These are phyloP conservation scores for Sebastes elongatus DNA, from an alignment of 2,797 vertebrate genomes.

Conservation along the genomic window DNA sequence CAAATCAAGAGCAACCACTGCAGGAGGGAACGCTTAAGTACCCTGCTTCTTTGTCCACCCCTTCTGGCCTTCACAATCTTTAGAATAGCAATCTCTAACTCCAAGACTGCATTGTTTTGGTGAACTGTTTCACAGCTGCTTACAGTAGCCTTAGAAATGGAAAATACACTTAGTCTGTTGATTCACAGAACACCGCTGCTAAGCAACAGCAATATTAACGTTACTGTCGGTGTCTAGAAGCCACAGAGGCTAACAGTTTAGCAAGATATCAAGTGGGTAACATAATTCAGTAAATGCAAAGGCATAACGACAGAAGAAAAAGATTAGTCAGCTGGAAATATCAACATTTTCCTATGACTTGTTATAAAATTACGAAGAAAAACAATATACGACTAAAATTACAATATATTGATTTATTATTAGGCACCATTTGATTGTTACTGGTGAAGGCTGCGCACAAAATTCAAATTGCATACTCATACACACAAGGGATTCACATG, in stretches of 20 bases:
- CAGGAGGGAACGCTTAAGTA: constrained; percentile 50
- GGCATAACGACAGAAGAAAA: too few relatives aligned
- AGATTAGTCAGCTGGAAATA: too few relatives aligned
- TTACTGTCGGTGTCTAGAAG: too few relatives aligned
- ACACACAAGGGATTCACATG: neutral
- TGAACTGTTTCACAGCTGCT: neutral
- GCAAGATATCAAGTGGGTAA: too few relatives aligned
- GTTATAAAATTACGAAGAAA: too few relatives aligned
- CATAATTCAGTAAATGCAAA: too few relatives aligned
- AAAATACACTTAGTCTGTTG: neutral
- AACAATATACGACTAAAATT: too few relatives aligned
- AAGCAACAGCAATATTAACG: too few relatives aligned
- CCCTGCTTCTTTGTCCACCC: constrained; percentile 9
- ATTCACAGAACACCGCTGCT: neutral
- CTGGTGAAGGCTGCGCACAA: too few relatives aligned
- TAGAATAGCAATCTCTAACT: constrained; percentile 42
- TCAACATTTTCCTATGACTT: too few relatives aligned
- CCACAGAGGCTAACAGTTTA: too few relatives aligned
- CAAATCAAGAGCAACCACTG: constrained; percentile 57
- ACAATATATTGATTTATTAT: too few relatives aligned
- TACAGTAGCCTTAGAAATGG: neutral
- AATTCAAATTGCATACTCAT: neutral
- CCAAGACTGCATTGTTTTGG: constrained; percentile 11
- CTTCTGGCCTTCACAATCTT: constrained; percentile 25
- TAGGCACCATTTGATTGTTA: neutral